phyloP scores from a whole-genome alignment of 2,113 vertebrate genomes.

The Pampusana beccarii region DNA sequence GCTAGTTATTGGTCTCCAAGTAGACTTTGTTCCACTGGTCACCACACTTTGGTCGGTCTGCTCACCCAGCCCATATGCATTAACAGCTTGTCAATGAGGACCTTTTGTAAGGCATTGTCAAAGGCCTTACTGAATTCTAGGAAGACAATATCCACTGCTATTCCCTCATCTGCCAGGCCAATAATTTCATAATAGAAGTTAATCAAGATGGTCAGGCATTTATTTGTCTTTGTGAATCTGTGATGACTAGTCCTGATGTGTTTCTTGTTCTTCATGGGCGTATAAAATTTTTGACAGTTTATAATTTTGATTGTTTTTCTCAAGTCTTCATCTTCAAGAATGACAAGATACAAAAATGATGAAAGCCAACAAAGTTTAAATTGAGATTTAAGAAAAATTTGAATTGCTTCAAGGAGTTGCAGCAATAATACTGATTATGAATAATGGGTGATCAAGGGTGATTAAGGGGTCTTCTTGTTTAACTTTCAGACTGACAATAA shows the following conservation, averaged over 20 bases:
- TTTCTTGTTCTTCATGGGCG: not conserved
- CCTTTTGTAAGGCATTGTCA: not conserved
- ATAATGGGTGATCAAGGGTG: not conserved
- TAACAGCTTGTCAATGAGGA: not conserved
- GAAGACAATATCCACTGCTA: not conserved
- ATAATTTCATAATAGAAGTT: not conserved
- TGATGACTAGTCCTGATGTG: not conserved
- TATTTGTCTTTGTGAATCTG: not conserved
- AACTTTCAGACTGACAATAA: not conserved
- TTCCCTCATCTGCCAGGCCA: not conserved
- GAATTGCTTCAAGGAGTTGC: not conserved
- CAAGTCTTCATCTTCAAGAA: not conserved
- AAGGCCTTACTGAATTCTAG: not conserved
- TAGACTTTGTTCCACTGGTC: not conserved
- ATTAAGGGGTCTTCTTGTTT: not conserved
- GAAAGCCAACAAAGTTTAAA: not conserved
- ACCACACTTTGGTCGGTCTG: not conserved
- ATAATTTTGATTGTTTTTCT: not conserved
- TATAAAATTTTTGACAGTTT: not conserved
- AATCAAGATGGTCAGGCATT: not conserved
- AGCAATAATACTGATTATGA: not conserved
- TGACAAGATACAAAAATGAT: not conserved
- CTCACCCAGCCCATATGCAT: not conserved
- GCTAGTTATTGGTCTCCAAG: not conserved
- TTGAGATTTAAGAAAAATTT: not conserved